Evolutionary conservation across 2,888 invertebrate genomes (phyloP).

Genomic region (Muschampia plurimacula): DNA sequence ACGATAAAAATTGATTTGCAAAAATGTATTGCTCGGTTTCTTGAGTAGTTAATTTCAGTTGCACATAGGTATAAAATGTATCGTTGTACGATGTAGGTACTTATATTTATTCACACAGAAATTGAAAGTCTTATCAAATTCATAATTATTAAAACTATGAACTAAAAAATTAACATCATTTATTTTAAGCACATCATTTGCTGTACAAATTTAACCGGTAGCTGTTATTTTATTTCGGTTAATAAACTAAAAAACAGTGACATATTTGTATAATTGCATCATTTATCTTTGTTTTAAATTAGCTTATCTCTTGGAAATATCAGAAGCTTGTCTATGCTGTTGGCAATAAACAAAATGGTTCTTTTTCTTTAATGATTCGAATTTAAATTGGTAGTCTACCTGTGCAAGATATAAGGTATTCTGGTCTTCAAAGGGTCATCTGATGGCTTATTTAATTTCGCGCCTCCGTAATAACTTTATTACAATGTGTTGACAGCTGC

Average conservation of each 20-base stretch:
- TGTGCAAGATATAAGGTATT: background rate
- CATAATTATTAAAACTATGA: background rate
- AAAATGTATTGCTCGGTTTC: no score
- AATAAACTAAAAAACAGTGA: background rate
- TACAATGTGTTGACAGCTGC: constrained; percentile 13
- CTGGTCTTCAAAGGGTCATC: constrained; percentile 5
- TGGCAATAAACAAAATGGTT: background rate
- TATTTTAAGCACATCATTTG: constrained; percentile 4
- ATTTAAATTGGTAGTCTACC: background rate
- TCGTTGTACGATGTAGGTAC: no score
- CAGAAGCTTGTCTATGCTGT: constrained; percentile 4
- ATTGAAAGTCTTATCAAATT: no score
- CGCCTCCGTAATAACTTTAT: constrained; percentile 36
- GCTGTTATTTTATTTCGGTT: background rate
- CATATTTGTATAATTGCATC: background rate
- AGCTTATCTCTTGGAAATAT: constrained; percentile 2
- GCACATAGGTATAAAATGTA: no score
- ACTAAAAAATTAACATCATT: constrained; percentile 2
- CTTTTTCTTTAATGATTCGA: background rate
- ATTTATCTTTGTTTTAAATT: constrained; percentile 7
- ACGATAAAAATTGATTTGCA: no score
- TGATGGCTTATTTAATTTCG: constrained; percentile 38
- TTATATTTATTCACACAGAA: no score
- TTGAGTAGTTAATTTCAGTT: no score
- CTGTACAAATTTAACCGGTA: background rate